Percentiles rank a stretch among this genome's conserved stretches.
These are phyloP conservation scores for Sarcophaga bullata DNA, from an alignment of 1,140 invertebrate genomes.

Conservation along the genomic window DNA sequence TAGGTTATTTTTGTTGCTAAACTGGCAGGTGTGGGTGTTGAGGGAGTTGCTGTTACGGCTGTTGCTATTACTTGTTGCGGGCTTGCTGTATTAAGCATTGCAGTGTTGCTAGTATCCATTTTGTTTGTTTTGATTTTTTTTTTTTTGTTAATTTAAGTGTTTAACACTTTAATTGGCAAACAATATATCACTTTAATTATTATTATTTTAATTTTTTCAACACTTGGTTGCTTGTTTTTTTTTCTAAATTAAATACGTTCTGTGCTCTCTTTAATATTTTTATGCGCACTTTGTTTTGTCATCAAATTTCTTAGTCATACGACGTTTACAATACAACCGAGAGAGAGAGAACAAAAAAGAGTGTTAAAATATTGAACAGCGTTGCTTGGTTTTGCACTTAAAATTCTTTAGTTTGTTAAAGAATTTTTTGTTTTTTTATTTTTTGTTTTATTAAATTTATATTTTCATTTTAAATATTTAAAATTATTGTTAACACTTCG, in stretches of 20 bases:
- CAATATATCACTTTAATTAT: neutral
- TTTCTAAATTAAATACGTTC: neutral
- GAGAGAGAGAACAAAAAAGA: neutral
- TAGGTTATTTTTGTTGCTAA: neutral
- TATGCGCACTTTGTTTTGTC: constrained; percentile 17
- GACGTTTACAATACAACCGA: neutral
- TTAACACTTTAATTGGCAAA: constrained; percentile 17
- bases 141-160: neutral
- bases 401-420: neutral
- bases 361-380: neutral
- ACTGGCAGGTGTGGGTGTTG: neutral
- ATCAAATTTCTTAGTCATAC: constrained; percentile 10
- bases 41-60: neutral
- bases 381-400: neutral
- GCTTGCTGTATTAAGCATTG: neutral
- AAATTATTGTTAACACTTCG: neutral
- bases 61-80: neutral
- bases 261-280: neutral
- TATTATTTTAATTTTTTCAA: constrained; percentile 3
- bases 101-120: constrained; percentile 1
- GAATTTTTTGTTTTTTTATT: too few species aligned
- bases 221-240: constrained; percentile 12
- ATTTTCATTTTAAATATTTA: neutral
- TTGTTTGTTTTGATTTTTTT: neutral
- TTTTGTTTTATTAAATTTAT: neutral